A percentile compares a stretch with the other conserved stretches of the same genome.
Conservation (phyloP, 2,888 invertebrate species). For the Morpho helenor region DNA sequence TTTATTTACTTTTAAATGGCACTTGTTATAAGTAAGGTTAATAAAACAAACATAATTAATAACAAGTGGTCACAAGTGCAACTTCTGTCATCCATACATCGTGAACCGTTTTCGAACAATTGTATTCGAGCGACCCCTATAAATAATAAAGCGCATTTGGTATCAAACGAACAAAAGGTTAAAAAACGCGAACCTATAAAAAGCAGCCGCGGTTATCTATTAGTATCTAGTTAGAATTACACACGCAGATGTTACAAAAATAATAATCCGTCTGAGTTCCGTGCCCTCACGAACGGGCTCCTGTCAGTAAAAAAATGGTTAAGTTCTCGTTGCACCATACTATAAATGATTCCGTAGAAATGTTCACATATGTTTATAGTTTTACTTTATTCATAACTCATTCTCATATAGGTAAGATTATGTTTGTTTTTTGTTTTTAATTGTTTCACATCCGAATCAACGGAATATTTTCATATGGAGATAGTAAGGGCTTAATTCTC, state of each 20-base stretch:
- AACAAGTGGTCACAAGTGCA: conserved; percentile 72
- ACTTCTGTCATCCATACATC: conserved; percentile 55
- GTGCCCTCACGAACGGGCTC: conserved; percentile 29
- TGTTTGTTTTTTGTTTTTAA: too few species aligned
- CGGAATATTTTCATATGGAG: too few species aligned
- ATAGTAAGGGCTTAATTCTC: too few species aligned
- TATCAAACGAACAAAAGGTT: conserved; percentile 60
- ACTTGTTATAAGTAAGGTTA: conserved; percentile 46
- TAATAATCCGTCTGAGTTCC: conserved; percentile 58
- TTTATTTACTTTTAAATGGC: conserved; percentile 22
- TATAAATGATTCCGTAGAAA: conserved; percentile 3
- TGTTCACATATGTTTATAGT: too few species aligned
- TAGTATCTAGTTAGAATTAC: conserved; percentile 76
- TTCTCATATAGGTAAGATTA: too few species aligned
- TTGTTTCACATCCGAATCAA: too few species aligned
- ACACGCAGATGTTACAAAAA: conserved; percentile 71
- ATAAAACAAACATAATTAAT: conserved; percentile 61
- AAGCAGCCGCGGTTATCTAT: conserved; percentile 77
- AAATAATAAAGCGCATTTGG: conserved; percentile 76
- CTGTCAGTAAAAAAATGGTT: conserved; percentile 20
- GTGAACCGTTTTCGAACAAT: conserved; percentile 33
- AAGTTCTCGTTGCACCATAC: not conserved
- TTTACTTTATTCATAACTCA: too few species aligned
- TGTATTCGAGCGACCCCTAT: conserved; percentile 52
- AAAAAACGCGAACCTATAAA: conserved; percentile 69